Base-by-base conservation (phyloP, 53 echinoderm and acorn worm genomes). In the Crossaster papposus region DNA sequence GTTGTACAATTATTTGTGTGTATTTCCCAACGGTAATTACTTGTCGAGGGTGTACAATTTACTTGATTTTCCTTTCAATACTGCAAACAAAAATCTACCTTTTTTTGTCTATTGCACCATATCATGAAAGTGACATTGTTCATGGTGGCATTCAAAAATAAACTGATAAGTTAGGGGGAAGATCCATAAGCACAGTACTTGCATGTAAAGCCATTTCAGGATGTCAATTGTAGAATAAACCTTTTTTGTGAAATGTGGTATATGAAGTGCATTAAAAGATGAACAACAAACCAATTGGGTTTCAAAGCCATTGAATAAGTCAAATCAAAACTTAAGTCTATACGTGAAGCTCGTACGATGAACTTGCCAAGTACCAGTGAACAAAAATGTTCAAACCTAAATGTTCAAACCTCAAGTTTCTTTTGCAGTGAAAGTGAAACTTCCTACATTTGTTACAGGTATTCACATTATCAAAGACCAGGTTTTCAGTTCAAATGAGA, bases 71-170 rank as follows among this genome's bases (percentile, higher is more conserved):
- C 29, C 71, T 0, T 26, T 70, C 31, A 30, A 31, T 30, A 5
- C 71, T 30, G 6, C 11, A 79, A 79, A 79, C 52, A 44, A 0
- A 58, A 58, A 58, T 20, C 12, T 20, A 15, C 6, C 15, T 18
- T 58, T 58, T 58, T 58, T 58, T 58, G 58, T n/a, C 73, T 85
- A 85, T 85, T 85, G 85, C 85, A 85, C 85, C 85, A 85, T 85
- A 31, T 38, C 51, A 73, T 72, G 68, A 85, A 81, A 81, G 53
- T 64, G 35, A 68, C 22, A 37, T 31, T 85, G 53, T 65, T 85
- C 73, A 73, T 85, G 85, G 85, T 85, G 85, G 51, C 83, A 54
- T 58, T 58, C 22, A 18, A 58, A 51, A 20, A 52, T 24, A 28
- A 50, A 26, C 79, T 51, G 14, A 79, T 51, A 36, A 44, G 22